These are phyloP conservation scores for Alaudala cheleensis DNA, from an alignment of 2,113 vertebrate genomes.

Conservation along the genomic window DNA sequence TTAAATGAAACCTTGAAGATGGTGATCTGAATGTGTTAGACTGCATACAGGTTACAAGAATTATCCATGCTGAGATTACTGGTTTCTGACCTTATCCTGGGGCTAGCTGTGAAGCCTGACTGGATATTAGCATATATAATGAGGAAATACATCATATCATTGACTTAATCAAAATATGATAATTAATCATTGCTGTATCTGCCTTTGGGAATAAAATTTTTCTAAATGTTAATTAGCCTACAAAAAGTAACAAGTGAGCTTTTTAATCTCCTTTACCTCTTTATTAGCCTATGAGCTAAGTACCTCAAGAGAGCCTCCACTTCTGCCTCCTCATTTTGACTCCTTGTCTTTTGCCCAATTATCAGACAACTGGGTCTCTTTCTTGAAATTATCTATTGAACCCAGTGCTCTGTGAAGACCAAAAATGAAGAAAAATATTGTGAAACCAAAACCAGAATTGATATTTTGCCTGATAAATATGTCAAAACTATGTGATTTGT, in stretches of 20 bases:
- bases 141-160: conserved; percentile 25
- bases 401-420: not conserved
- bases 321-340: not conserved
- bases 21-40: not conserved
- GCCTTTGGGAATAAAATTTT: conserved; percentile 20
- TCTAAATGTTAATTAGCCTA: conserved; percentile 45
- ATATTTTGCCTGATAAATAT: not conserved
- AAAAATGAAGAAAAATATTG: not conserved
- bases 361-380: not conserved
- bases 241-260: conserved; percentile 16
- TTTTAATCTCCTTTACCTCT: conserved; percentile 28
- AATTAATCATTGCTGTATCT: conserved; percentile 50
- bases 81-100: not conserved
- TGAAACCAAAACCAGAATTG: not conserved
- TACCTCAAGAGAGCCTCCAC: not conserved
- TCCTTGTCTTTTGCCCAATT: not conserved
- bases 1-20: not conserved
- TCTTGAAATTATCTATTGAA: not conserved
- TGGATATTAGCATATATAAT: conserved; percentile 16
- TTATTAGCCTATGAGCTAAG: conserved; percentile 14
- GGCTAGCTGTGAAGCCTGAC: not conserved
- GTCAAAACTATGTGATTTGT: not conserved
- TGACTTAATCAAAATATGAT: conserved; percentile 56
- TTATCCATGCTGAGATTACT: not conserved
- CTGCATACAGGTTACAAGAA: not conserved